Evolutionary conservation across 2,797 vertebrate species (phyloP), one percentile per base, ranked within the genome.

Genomic region (Myotis planiceps): DNA sequence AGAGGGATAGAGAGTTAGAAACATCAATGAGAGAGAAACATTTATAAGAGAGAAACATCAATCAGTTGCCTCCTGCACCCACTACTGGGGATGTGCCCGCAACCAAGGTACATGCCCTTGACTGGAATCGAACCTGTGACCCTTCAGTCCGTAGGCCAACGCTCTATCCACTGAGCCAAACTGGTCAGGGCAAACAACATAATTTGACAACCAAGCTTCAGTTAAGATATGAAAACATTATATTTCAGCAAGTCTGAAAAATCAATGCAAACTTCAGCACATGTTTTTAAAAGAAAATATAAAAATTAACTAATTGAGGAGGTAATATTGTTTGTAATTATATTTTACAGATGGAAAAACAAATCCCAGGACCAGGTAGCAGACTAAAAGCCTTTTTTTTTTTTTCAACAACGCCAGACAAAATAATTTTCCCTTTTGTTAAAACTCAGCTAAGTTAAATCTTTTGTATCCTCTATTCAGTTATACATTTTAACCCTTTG

Each of bases 291-390:
- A 83, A 87, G 15, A 92, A 51, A 49, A 92, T 42, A 89, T 12
- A 83, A 83, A 94, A 74, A 25, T 82, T 92, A 81, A 81, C 58
- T 69, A 78, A 84, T 15, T 76, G 76, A 93, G 37, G n/a, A 87
- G 42, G 68, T 34, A 94, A 45, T 72, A 29, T n/a, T 92, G 29
- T 74, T 69, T 88, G 8, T 71, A 97, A 91, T 95, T 76, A 75
- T 47, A 84, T 88, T 91, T 96, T 65, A 93, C 5, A 93, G 83
- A 65, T 53, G 34, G 9, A 88, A 91, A 91, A 84, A 66, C 60
- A 95, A 95, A 95, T 88, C 51, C 19, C 66, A 86, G 94, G 55
- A 37, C 34, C 49, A 69, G 5, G 76, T 71, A 93, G 19, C 37
- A 76, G 34, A 87, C 60, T 66, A 58, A 69, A 90, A 79, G 29